Conservation (phyloP, 2,888 invertebrate species). For the Meganola albula region DNA sequence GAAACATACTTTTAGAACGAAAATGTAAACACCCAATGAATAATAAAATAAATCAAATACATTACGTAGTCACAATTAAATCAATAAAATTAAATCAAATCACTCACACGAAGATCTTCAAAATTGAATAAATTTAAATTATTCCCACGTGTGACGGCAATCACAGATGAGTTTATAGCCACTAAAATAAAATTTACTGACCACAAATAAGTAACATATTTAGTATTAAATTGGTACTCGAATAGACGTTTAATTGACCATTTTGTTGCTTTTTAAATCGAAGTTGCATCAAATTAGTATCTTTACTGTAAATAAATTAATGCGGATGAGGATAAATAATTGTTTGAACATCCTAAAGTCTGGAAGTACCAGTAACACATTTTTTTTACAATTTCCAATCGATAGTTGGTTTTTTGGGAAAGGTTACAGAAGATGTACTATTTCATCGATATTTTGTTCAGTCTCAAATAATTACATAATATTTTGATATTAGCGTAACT, state of each 20-base stretch:
- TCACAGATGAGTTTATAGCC: conserved; percentile 16
- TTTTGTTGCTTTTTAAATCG: conserved; percentile 25
- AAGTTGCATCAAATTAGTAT: conserved; percentile 18
- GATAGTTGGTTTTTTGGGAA: too few species aligned
- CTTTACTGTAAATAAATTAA: too few species aligned
- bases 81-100: background rate
- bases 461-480: conserved; percentile 8
- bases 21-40: too few species aligned
- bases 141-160: conserved; percentile 21
- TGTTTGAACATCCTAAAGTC: too few species aligned
- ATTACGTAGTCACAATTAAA: background rate
- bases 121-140: too few species aligned
- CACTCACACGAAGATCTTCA: too few species aligned
- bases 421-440: too few species aligned
- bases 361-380: too few species aligned
- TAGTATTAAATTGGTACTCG: conserved; percentile 23
- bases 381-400: too few species aligned
- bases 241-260: conserved; percentile 18
- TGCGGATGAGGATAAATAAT: too few species aligned
- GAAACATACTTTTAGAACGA: too few species aligned
- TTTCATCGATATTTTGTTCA: background rate
- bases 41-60: background rate
- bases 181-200: conserved; percentile 27
- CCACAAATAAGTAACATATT: conserved; percentile 24
- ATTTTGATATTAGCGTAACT: conserved; percentile 22